These are phyloP conservation scores for Notodonta ziczac DNA, from an alignment of 2,888 invertebrate species.

Conservation along the genomic window DNA sequence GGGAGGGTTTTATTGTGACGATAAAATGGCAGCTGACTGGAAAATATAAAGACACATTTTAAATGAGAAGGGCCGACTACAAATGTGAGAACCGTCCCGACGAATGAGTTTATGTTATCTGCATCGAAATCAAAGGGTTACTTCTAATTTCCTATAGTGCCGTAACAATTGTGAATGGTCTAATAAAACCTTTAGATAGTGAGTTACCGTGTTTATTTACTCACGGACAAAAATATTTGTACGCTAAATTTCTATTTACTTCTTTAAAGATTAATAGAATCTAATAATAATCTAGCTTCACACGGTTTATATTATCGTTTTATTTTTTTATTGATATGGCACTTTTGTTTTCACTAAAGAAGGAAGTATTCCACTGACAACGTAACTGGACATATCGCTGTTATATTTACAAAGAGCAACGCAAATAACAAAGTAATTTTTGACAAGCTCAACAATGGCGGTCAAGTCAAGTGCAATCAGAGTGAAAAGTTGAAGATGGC, in stretches of 20 bases:
- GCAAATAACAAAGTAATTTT: constrained; percentile 40
- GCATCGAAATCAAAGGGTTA: constrained; percentile 57
- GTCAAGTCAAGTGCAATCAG: constrained; percentile 54
- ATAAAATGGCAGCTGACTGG: constrained; percentile 73
- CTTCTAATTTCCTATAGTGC: constrained; percentile 42
- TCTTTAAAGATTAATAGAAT: too few species aligned
- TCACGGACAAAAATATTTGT: not conserved
- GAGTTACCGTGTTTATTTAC: not conserved
- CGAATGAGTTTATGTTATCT: constrained; percentile 53
- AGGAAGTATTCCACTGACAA: not conserved
- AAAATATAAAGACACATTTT: constrained; percentile 74
- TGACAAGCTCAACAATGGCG: constrained; percentile 42
- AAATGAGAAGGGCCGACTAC: constrained; percentile 65
- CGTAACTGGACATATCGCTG: constrained; percentile 13
- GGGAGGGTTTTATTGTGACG: constrained; percentile 65
- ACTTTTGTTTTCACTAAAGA: too few species aligned
- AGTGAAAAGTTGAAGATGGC: constrained; percentile 49
- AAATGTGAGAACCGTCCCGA: constrained; percentile 63
- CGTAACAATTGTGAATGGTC: constrained; percentile 2
- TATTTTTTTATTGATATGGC: too few species aligned
- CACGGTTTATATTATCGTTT: too few species aligned
- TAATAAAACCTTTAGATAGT: not conserved
- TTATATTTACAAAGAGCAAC: constrained; percentile 25
- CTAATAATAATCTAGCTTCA: too few species aligned
- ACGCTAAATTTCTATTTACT: too few species aligned